Evolutionary conservation across 1,140 invertebrate genomes (phyloP), one percentile per base, ranked within the genome.

Genomic region (Anthonomus grandis): DNA sequence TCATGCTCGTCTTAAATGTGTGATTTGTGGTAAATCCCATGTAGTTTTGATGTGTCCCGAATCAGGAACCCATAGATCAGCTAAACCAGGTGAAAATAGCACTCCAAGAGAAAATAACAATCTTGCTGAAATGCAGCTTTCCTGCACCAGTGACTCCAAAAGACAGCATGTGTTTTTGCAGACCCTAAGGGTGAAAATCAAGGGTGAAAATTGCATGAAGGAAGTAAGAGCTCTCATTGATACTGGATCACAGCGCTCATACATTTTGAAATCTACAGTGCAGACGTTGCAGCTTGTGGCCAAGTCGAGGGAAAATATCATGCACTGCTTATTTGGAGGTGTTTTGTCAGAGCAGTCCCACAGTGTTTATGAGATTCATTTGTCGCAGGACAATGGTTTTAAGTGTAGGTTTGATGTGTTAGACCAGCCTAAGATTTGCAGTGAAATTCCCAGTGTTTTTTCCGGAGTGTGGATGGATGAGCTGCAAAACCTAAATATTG

Each of bases 341-440:
- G 27, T 5, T 5, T 34, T 6, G 3, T 12, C 10, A 22, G 19
- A 50, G 13, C 24, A 37, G 12, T 3, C 13, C 13, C 46, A 54
- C 27, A 4, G 34, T 12, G 12, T 18, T 48, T 50, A 56, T 56
- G 53, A 50, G 5, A 22, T 56, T 21, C 22, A 15, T 4, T 50
- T 34, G 18, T n/a, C n/a, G n/a, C 15, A 49, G 18, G 8, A 53
- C 31, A 18, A 27, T 22, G 36, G 12, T 23, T 56, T 23, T 27
- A 19, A 27, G 8, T 42, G 42, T 37, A 59, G 24, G n/a, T 54
- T 59, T 19, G 51, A 55, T 21, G 57, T 44, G 23, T 41, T 59
- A 13, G 41, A 54, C 44, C 57, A 56, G 41, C 23, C 19, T 3
- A 19, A 22, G 0, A 60, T 57, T 39, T 57, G 53, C 23, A 17